Evolutionary conservation across 2,797 vertebrate genomes (phyloP).

Genomic region (Rousettus madagascariensis): DNA sequence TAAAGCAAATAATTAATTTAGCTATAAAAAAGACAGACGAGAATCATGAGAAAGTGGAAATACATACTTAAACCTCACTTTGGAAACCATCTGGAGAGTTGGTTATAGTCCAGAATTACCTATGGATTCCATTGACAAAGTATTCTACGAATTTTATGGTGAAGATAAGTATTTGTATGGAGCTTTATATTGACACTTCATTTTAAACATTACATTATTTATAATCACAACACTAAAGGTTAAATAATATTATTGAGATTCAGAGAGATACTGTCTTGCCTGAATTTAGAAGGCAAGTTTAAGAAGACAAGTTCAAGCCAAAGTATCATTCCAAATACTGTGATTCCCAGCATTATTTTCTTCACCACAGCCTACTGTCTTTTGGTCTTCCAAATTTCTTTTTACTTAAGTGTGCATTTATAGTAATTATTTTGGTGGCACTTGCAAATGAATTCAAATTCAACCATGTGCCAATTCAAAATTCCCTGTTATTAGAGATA

Average conservation of each 20-base stretch:
- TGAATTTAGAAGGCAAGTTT: not conserved
- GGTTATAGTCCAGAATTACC: not conserved
- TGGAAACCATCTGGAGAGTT: not conserved
- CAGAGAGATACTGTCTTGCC: not conserved
- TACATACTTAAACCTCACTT: not conserved
- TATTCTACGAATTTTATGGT: not conserved
- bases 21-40: not conserved
- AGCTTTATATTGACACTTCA: not conserved
- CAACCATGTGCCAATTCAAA: not conserved
- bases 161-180: not conserved
- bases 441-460: not conserved
- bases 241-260: not conserved
- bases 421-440: not conserved
- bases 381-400: not conserved
- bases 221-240: not conserved
- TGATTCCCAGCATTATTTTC: not conserved
- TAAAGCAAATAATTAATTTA: not conserved
- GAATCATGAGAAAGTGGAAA: not conserved
- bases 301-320: not conserved
- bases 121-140: not conserved
- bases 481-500: not conserved
- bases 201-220: not conserved
- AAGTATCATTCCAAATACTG: not conserved
- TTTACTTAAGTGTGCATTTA: not conserved
- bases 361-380: not conserved